These are phyloP conservation scores for Glareola pratincola DNA, from an alignment of 2,113 vertebrate species.

Conservation along the genomic window DNA sequence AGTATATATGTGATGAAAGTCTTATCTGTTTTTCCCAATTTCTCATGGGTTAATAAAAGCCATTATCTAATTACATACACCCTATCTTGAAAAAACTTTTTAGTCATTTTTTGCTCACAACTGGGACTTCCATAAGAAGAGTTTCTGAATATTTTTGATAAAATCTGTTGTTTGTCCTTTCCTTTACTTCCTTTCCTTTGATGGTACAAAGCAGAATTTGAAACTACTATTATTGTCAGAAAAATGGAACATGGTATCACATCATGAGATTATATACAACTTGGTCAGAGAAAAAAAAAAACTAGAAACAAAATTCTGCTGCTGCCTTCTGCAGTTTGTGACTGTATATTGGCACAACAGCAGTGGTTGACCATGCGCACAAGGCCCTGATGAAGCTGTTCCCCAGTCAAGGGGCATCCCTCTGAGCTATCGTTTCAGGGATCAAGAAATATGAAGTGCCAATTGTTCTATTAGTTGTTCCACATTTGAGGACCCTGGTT, in stretches of 20 bases:
- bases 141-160: background rate
- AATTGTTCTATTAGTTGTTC: background rate
- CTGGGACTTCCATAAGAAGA: slow-evolving; percentile 8
- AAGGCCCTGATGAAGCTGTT: background rate
- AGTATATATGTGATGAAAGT: background rate
- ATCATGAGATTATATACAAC: background rate
- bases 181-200: background rate
- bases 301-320: background rate
- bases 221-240: background rate
- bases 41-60: background rate
- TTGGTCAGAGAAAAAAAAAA: background rate
- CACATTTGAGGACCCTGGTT: background rate
- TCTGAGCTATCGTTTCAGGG: background rate
- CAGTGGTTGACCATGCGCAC: background rate
- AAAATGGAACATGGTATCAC: background rate
- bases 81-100: slow-evolving; percentile 13
- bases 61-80: slow-evolving; percentile 32
- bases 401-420: background rate
- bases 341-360: background rate
- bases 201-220: background rate
- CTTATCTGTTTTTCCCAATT: background rate
- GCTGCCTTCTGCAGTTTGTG: background rate
- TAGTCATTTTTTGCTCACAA: background rate
- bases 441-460: background rate
- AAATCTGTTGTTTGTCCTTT: background rate